Conservation (phyloP, 2,888 invertebrate genomes). For the Pyralis farinalis region DNA sequence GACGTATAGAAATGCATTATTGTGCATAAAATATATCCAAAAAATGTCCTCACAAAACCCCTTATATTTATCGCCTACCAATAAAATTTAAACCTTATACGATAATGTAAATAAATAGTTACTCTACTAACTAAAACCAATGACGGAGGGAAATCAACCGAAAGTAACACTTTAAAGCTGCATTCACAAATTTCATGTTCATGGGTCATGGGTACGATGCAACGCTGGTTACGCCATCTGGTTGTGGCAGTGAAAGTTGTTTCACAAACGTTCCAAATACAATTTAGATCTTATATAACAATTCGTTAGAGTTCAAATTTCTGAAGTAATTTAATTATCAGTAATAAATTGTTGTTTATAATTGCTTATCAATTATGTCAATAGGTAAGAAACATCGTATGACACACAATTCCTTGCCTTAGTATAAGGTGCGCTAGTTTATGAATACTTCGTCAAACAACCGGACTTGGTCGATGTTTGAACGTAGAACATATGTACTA, state of each 20-base stretch:
- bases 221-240: constrained; percentile 10
- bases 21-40: constrained; percentile 58
- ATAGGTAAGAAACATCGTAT: not conserved
- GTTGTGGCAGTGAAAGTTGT: constrained; percentile 6
- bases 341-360: not conserved
- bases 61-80: constrained; percentile 34
- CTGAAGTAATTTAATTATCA: not conserved
- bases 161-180: constrained; percentile 21
- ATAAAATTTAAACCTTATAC: constrained; percentile 28
- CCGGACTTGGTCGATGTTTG: too few species aligned
- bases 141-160: constrained; percentile 61
- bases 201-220: constrained; percentile 20
- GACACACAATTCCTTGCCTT: too few species aligned
- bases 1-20: constrained; percentile 62
- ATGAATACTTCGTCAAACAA: too few species aligned
- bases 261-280: not conserved
- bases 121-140: constrained; percentile 46
- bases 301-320: not conserved
- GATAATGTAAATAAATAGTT: constrained; percentile 62
- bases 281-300: not conserved
- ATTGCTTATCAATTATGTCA: not conserved
- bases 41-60: constrained; percentile 47
- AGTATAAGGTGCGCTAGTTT: too few species aligned
- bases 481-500: too few species aligned
- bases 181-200: constrained; percentile 25